phyloP scores from a whole-genome alignment of 2,888 invertebrate species.

The Therioaphis trifolii region DNA sequence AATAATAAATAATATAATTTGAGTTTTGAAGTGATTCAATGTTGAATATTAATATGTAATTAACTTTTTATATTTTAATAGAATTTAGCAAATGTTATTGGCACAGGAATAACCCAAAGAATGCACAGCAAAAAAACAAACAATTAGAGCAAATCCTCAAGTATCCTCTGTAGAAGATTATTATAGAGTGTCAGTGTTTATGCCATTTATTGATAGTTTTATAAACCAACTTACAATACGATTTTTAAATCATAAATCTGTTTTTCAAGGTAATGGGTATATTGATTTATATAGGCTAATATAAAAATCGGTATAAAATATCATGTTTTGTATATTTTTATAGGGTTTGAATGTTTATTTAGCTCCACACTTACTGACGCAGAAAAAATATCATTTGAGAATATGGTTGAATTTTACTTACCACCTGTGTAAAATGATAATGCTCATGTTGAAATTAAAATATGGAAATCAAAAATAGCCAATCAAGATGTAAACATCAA shows the following conservation, averaged over 20 bases:
- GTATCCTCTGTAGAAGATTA: constrained; percentile 11
- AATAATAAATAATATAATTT: no score
- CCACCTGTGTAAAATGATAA: constrained; percentile 1
- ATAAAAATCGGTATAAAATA: background rate
- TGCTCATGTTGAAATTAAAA: background rate
- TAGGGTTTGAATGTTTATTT: constrained; percentile 18
- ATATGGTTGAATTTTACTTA: constrained; percentile 18
- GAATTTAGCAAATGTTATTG: no score
- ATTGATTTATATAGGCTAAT: background rate
- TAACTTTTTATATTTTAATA: no score
- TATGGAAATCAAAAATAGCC: background rate
- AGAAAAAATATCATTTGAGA: constrained; percentile 2
- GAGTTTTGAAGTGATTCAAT: no score
- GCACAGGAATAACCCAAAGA: background rate
- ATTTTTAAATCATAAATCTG: constrained; percentile 6
- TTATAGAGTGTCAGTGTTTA: constrained; percentile 16
- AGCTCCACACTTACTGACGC: no score
- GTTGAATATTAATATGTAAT: no score
- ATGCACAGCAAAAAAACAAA: constrained; percentile 13
- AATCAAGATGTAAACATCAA: background rate
- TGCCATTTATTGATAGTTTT: background rate
- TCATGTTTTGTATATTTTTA: background rate
- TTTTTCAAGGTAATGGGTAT: background rate
- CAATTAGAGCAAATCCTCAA: constrained; percentile 16
- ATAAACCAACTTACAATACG: constrained; percentile 7